Evolutionary conservation across 2,797 vertebrate genomes (phyloP), one percentile per base, ranked within the genome.

Genomic region (Amazona ochrocephala): DNA sequence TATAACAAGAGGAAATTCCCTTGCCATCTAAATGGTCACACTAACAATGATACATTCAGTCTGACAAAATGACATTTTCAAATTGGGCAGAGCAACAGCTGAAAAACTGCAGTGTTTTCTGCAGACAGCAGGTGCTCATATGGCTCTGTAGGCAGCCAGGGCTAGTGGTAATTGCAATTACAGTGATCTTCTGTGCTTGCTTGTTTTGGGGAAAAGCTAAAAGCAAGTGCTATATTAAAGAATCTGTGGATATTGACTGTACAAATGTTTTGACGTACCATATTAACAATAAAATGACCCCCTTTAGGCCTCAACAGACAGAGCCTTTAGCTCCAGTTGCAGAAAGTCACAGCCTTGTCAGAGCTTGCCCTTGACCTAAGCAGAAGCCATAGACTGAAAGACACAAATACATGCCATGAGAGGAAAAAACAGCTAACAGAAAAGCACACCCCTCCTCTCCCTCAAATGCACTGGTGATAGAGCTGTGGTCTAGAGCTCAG

Each of bases 371-470:
- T 86, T 51, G 66, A 76, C 73, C 39, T 41, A 45, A 58, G 53
- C 7, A 21, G n/a, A 87, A 87, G 51, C 22, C 62, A 39, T 6
- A 77, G 39, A 23, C 45, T 18, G 23, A 78, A 68, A 65, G 65
- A 76, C 58, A 51, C 17, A 67, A 48, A 56, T 1, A 58, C 11
- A 30, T 1, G 20, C 56, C 23, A 7, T 0, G 2, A 71, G 61
- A 84, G 29, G 16, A 61, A 70, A 64, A 67, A 41, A 0, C 18
- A 74, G 22, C 19, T 61, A 58, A 26, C 2, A 56, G 5, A 60
- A 30, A 22, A 85, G n/a, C 0, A 0, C 8, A 9, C 1, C 5
- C 26, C 0, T 1, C 20, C 4, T 17, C 47, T 4, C 1, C 19
- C 23, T 34, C 9, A 42, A 64, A 48, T 0, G 0, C 30, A 2